A percentile compares a stretch with the other conserved stretches of the same genome.
Conservation (phyloP, 2,113 vertebrate genomes). For the Gallinago media region DNA sequence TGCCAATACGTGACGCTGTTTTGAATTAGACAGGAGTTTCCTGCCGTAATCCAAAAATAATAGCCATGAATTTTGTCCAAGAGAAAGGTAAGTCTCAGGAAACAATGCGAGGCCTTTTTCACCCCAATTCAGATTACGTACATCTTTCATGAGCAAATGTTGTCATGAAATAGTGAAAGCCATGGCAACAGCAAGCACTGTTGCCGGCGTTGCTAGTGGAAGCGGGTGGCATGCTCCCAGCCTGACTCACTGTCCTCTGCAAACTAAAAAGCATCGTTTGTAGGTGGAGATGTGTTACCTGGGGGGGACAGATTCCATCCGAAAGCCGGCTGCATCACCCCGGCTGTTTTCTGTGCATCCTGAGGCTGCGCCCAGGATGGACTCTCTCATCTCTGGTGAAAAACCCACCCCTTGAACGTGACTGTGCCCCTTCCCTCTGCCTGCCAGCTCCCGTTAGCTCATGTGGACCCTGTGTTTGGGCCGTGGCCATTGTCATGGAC, state of each 20-base stretch:
- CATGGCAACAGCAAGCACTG: not conserved
- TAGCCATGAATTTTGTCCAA: not conserved
- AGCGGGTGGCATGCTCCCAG: not conserved
- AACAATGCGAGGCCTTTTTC: not conserved
- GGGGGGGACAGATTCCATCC: not conserved
- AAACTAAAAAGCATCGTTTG: rapidly evolving
- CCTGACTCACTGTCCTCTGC: not conserved
- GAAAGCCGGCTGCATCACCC: rapidly evolving
- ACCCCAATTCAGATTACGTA: not conserved
- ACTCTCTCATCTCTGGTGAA: not conserved
- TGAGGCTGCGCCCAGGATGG: not conserved
- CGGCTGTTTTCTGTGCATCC: too few relatives aligned
- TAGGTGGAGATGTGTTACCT: not conserved
- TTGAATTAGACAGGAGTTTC: conserved; percentile 34
- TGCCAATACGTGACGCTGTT: not conserved
- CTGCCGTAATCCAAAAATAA: conserved; percentile 25
- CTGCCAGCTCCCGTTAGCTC: rapidly evolving
- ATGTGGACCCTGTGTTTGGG: rapidly evolving
- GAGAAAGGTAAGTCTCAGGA: conserved; percentile 19
- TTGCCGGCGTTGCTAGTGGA: not conserved
- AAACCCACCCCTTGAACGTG: too few relatives aligned
- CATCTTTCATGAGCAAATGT: not conserved
- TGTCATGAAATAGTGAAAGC: not conserved
- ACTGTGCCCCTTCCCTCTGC: rapidly evolving
- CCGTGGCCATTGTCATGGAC: rapidly evolving